A percentile compares a stretch with the other conserved stretches of the same genome.
Evolutionary conservation across 2,888 invertebrate genomes (phyloP).

Genomic region (Drosophila pegasa): DNA sequence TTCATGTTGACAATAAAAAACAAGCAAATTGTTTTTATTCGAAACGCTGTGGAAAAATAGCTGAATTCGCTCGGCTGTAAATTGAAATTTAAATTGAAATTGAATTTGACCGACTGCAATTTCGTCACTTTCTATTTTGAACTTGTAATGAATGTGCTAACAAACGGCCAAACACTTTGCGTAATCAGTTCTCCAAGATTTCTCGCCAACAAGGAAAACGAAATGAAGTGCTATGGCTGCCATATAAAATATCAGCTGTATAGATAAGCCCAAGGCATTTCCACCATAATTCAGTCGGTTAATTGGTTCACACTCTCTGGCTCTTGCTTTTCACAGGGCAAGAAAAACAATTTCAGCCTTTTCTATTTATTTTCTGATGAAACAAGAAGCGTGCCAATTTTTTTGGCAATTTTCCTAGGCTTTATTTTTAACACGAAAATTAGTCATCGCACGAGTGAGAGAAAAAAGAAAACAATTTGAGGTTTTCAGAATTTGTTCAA

Average conservation of each 20-base stretch:
- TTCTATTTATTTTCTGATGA: slow-evolving; percentile 22
- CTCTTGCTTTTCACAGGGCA: slow-evolving; percentile 8
- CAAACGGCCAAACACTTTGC: slow-evolving; percentile 31
- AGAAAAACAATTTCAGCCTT: background rate
- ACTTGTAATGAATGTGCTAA: slow-evolving; percentile 30
- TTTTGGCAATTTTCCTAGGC: slow-evolving; percentile 64
- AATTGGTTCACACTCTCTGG: slow-evolving; percentile 70
- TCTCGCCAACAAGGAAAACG: slow-evolving; percentile 21
- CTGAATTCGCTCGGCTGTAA: background rate
- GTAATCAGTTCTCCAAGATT: slow-evolving; percentile 15
- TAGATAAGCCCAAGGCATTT: slow-evolving; percentile 47
- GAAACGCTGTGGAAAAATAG: background rate
- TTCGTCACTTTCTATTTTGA: slow-evolving; percentile 62
- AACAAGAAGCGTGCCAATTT: slow-evolving; percentile 75
- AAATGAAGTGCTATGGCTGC: background rate
- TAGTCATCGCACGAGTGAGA: slow-evolving; percentile 56
- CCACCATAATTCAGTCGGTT: slow-evolving; percentile 66
- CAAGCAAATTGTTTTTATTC: slow-evolving; percentile 23
- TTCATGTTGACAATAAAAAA: slow-evolving; percentile 45
- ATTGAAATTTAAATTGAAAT: too few species aligned
- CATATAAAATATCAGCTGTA: slow-evolving; percentile 13
- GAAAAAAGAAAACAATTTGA: slow-evolving; percentile 26
- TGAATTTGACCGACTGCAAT: slow-evolving; percentile 23
- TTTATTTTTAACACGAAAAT: slow-evolving; percentile 72
- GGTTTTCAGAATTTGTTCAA: slow-evolving; percentile 25